These are phyloP conservation scores for Procambarus virginalis DNA, from an alignment of 1,140 invertebrate species.

Conservation along the genomic window DNA sequence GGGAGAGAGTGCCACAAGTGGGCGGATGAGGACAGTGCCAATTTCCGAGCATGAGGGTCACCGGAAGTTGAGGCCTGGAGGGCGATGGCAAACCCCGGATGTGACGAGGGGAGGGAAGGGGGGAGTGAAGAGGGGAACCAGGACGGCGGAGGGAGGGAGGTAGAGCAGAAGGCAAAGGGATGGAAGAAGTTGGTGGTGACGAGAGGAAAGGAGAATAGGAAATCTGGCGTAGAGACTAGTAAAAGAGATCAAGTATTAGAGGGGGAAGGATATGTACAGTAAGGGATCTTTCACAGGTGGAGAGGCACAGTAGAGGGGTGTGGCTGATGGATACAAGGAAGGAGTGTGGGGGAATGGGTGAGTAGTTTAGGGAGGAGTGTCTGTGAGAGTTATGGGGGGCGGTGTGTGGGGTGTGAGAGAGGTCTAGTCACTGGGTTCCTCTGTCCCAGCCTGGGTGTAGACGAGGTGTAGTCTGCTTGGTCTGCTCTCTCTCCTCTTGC, in stretches of 20 bases:
- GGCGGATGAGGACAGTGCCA: slow-evolving; percentile 45
- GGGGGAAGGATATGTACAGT: too few relatives aligned
- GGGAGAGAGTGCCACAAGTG: slow-evolving; percentile 1
- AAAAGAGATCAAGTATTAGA: too few relatives aligned
- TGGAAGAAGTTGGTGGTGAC: background rate
- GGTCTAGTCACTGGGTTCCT: too few relatives aligned
- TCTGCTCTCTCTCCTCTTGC: too few relatives aligned
- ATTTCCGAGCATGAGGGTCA: slow-evolving; percentile 35
- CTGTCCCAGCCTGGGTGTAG: too few relatives aligned
- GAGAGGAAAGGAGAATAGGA: background rate
- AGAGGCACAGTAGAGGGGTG: background rate
- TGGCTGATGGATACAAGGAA: background rate
- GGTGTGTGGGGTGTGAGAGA: too few relatives aligned
- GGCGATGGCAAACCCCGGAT: slow-evolving; percentile 3
- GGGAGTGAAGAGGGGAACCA: background rate
- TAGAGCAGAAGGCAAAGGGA: background rate
- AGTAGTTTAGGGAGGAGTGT: too few relatives aligned
- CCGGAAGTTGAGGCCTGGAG: slow-evolving; percentile 26
- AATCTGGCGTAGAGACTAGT: background rate
- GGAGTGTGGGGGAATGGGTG: too few relatives aligned
- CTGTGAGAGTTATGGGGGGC: too few relatives aligned
- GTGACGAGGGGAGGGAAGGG: background rate
- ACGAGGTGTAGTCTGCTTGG: too few relatives aligned
- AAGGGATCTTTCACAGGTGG: background rate
- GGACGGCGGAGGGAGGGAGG: background rate